Evolutionary conservation across 1,140 invertebrate genomes (phyloP).

Genomic region (Saccostrea cuccullata): DNA sequence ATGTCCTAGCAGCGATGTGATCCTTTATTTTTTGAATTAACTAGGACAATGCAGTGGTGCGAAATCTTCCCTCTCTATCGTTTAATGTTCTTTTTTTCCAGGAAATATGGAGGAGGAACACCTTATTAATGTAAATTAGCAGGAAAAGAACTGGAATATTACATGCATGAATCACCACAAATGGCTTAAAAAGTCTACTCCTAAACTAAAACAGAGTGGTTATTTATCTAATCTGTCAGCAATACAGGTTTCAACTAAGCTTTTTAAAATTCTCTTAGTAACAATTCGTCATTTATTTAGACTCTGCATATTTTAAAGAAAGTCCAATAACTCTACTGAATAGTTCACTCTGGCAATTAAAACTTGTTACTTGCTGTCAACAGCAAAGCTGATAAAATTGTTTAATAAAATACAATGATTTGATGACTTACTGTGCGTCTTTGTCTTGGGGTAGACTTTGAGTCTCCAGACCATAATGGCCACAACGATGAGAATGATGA

Average conservation of each 20-base stretch:
- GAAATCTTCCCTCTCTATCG: background rate
- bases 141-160: background rate
- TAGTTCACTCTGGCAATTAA: too few species aligned
- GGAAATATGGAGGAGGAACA: constrained; percentile 10
- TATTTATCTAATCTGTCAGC: background rate
- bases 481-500: constrained; percentile 44
- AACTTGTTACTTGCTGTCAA: too few species aligned
- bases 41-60: background rate
- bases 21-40: too few species aligned
- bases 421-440: constrained; percentile 61
- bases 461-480: constrained; percentile 60
- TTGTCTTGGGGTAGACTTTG: constrained; percentile 64
- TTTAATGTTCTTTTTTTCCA: background rate
- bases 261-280: too few species aligned
- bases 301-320: too few species aligned
- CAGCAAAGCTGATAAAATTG: too few species aligned
- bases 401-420: too few species aligned
- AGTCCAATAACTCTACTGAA: too few species aligned
- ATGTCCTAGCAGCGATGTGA: too few species aligned
- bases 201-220: background rate
- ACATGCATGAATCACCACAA: background rate
- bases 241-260: background rate
- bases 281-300: too few species aligned
- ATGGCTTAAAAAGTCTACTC: background rate
- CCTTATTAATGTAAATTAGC: background rate